Evolutionary conservation across 2,113 vertebrate genomes (phyloP).

Genomic region (Podiceps cristatus): DNA sequence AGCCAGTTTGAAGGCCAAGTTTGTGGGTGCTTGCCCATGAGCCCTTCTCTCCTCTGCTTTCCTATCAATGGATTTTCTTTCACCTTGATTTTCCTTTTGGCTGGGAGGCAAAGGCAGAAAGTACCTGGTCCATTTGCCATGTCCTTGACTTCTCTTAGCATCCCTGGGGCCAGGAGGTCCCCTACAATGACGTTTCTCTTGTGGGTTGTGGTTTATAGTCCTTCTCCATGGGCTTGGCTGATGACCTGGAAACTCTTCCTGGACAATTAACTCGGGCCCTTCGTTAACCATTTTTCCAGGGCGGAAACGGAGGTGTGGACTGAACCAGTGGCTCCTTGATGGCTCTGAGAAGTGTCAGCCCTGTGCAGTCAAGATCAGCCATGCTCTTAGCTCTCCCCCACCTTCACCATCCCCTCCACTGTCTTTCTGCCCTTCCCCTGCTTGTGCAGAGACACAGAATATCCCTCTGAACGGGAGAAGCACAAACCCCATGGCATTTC

Average conservation of each 20-base stretch:
- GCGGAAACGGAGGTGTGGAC: neutral
- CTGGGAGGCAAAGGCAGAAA: neutral
- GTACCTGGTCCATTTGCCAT: accelerated
- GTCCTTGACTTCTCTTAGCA: neutral
- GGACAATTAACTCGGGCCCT: neutral
- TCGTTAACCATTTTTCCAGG: neutral
- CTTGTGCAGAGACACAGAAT: neutral
- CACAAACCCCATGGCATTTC: neutral
- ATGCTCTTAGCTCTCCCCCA: neutral
- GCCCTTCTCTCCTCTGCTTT: accelerated
- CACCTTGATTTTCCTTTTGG: neutral
- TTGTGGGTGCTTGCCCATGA: neutral
- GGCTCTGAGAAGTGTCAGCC: neutral
- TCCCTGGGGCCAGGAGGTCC: neutral
- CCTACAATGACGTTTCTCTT: neutral
- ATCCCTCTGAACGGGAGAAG: neutral
- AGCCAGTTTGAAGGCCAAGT: neutral
- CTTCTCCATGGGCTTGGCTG: neutral
- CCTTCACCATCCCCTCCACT: neutral
- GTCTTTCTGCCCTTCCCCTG: neutral
- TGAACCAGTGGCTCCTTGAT: neutral
- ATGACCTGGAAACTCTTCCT: neutral
- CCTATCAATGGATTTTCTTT: neutral
- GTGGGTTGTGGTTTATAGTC: neutral
- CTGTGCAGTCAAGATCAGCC: neutral